These are phyloP conservation scores for Rhinolophus ferrumequinum DNA, from an alignment of 2,113 vertebrate species.

Conservation along the genomic window DNA sequence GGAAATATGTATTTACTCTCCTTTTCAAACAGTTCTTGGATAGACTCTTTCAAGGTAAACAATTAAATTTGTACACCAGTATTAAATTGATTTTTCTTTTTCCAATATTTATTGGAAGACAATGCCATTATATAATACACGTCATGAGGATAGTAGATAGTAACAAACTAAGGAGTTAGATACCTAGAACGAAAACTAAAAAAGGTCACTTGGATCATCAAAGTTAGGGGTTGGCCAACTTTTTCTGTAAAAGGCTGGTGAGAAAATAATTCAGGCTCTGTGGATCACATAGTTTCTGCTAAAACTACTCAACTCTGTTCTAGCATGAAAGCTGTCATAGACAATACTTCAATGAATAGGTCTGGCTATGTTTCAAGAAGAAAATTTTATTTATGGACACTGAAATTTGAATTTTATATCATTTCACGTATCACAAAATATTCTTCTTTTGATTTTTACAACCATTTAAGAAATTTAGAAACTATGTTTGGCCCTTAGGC, in stretches of 20 bases:
- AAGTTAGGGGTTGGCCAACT: not conserved
- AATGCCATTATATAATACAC: not conserved
- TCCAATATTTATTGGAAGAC: not conserved
- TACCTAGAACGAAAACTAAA: not conserved
- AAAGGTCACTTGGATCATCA: not conserved
- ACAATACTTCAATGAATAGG: not conserved
- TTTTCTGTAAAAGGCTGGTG: too few species aligned
- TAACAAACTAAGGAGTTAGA: not conserved
- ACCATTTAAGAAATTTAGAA: not conserved
- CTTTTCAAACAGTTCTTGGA: not conserved
- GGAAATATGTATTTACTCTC: not conserved
- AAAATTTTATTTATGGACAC: not conserved
- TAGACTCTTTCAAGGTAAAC: not conserved
- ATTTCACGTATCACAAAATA: not conserved
- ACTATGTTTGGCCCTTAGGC: not conserved
- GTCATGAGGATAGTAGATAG: not conserved
- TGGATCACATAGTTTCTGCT: not conserved
- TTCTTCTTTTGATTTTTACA: not conserved
- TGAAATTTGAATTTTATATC: not conserved
- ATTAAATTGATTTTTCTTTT: not conserved
- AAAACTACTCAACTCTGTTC: not conserved
- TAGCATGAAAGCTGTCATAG: not conserved
- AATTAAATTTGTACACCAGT: not conserved
- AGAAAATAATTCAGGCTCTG: not conserved
- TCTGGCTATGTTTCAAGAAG: not conserved